Percentiles rank a stretch among this genome's conserved stretches.
These are phyloP conservation scores for Chaetorhynchus papuensis DNA, from an alignment of 2,113 vertebrate species.

Conservation along the genomic window DNA sequence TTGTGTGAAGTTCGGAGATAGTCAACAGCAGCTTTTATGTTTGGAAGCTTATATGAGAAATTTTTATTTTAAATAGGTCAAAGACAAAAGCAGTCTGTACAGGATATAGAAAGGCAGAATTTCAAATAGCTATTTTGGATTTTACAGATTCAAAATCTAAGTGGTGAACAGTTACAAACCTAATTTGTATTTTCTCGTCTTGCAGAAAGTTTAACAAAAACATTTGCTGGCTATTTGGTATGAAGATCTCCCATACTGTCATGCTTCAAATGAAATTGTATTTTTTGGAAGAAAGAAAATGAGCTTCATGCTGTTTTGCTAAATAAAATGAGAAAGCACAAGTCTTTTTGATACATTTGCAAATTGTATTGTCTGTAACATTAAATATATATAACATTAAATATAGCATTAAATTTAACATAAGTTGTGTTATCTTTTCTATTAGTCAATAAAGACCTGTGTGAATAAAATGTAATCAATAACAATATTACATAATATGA, in stretches of 20 bases:
- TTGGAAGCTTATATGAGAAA: neutral
- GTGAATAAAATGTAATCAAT: neutral
- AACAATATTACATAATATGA: neutral
- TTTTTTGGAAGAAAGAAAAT: neutral
- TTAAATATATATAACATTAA: neutral
- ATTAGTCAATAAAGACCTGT: neutral
- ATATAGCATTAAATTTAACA: too few relatives aligned
- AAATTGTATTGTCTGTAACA: neutral
- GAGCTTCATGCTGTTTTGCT: neutral
- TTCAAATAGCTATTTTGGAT: neutral
- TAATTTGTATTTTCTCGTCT: neutral
- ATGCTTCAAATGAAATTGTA: neutral
- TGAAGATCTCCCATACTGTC: neutral
- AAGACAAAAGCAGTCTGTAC: neutral
- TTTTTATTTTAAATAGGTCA: neutral
- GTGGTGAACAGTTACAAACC: neutral
- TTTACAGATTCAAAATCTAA: neutral
- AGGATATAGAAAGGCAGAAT: neutral
- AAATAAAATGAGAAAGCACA: neutral
- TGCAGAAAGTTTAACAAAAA: neutral
- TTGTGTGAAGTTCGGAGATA: neutral
- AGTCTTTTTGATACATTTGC: neutral
- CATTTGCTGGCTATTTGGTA: neutral
- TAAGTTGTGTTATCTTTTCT: neutral
- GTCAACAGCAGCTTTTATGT: neutral